A percentile compares a stretch with the other conserved stretches of the same genome.
phyloP scores from a whole-genome alignment of 2,113 vertebrate species.

The Callithrix jacchus region DNA sequence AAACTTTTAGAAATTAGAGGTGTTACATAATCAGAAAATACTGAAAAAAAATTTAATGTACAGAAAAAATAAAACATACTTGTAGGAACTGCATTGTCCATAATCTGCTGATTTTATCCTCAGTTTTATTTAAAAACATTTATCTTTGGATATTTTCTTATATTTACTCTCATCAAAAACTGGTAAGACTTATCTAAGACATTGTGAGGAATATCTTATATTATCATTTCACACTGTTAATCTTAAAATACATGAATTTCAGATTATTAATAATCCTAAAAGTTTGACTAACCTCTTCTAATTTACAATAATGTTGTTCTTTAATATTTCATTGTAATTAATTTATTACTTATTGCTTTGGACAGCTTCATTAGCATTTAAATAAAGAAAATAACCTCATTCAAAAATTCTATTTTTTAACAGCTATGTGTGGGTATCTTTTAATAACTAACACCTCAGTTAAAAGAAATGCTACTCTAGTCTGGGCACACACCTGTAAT shows the following conservation, averaged over 20 bases:
- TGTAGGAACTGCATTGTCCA: not conserved
- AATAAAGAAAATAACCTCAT: not conserved
- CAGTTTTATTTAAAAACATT: not conserved
- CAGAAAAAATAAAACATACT: not conserved
- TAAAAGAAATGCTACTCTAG: not conserved
- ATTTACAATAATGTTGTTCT: not conserved
- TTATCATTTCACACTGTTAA: not conserved
- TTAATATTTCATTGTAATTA: not conserved
- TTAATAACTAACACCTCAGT: not conserved
- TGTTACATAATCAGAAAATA: not conserved
- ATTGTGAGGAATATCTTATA: not conserved
- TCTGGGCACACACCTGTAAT: too few species aligned
- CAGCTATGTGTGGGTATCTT: rapidly evolving
- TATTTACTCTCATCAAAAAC: not conserved
- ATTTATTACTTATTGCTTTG: not conserved
- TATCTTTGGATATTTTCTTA: not conserved
- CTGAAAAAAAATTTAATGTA: not conserved
- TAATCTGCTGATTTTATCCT: not conserved
- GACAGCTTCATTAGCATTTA: not conserved
- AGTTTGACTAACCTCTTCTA: not conserved
- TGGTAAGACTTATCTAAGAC: not conserved
- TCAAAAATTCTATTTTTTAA: not conserved
- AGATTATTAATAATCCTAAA: not conserved
- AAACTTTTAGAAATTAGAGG: rapidly evolving
- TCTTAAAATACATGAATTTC: not conserved